Conservation (phyloP, 1,140 invertebrate species). For the Drosophila miranda region DNA sequence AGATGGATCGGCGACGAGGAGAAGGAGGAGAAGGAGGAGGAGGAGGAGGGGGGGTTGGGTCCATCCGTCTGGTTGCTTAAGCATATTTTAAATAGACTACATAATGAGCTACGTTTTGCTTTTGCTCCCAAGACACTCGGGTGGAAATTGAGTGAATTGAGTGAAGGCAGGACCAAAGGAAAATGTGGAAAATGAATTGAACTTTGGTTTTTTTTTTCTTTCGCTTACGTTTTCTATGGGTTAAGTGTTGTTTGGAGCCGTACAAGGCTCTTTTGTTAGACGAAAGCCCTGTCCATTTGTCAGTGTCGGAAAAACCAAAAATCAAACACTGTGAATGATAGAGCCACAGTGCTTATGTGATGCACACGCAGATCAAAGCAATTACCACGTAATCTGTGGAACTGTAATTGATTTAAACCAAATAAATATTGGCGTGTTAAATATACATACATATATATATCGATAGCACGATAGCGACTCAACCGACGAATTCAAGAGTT, state of each 20-base stretch:
- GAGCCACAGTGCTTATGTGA: too few relatives aligned
- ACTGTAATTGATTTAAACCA: too few relatives aligned
- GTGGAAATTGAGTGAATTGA: slow-evolving; percentile 61
- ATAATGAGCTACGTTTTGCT: slow-evolving; percentile 76
- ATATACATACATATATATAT: too few relatives aligned
- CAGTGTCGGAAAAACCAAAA: too few relatives aligned
- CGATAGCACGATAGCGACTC: too few relatives aligned
- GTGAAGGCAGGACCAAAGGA: slow-evolving; percentile 13
- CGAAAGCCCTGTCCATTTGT: too few relatives aligned
- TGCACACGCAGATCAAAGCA: too few relatives aligned
- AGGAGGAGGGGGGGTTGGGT: not conserved
- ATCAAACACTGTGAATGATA: too few relatives aligned
- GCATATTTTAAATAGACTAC: slow-evolving; percentile 79
- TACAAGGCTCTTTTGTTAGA: too few relatives aligned
- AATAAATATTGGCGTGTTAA: too few relatives aligned
- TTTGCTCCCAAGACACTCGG: slow-evolving; percentile 58
- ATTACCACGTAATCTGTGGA: too few relatives aligned
- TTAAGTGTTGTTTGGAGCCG: slow-evolving; percentile 13
- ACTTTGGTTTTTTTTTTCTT: slow-evolving; percentile 5
- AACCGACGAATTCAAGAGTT: too few relatives aligned
- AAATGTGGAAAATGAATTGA: slow-evolving; percentile 41
- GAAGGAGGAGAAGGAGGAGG: not conserved
- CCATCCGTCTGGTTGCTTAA: slow-evolving; percentile 59
- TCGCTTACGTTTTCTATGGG: slow-evolving; percentile 1
- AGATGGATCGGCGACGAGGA: not conserved